Percentiles rank a stretch among this genome's conserved stretches.
Conservation (phyloP, 2,888 invertebrate genomes). For the Portevinia maculata region DNA sequence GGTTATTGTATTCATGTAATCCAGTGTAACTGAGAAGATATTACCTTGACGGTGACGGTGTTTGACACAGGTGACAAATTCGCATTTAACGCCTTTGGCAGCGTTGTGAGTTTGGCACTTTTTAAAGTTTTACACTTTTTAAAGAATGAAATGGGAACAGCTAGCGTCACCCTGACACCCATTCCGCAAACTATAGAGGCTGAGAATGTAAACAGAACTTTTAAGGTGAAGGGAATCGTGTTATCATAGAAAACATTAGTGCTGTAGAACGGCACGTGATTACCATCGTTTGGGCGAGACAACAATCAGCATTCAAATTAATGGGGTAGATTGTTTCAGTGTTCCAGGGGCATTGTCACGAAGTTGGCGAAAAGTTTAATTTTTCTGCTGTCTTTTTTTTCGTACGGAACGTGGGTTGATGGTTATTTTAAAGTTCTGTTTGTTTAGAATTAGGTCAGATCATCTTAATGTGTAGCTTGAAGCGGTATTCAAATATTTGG, state of each 20-base stretch:
- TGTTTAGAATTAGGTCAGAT: conserved; percentile 62
- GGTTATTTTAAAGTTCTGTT: conserved; percentile 41
- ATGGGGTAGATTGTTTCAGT: conserved; percentile 45
- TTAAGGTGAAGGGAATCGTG: conserved; percentile 9
- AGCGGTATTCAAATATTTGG: conserved; percentile 53
- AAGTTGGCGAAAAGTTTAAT: conserved; percentile 47
- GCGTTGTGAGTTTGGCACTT: conserved; percentile 18
- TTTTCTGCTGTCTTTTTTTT: conserved; percentile 4
- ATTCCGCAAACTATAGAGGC: not conserved
- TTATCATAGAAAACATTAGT: conserved; percentile 39
- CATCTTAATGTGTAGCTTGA: conserved; percentile 53
- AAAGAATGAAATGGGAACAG: conserved; percentile 5
- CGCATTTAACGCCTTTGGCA: conserved; percentile 47
- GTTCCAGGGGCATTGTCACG: conserved; percentile 30
- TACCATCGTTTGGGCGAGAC: conserved; percentile 61
- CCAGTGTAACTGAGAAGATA: conserved; percentile 47
- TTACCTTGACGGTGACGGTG: no score
- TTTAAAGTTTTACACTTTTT: not conserved
- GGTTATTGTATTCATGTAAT: conserved; percentile 40
- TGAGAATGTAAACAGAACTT: conserved; percentile 6
- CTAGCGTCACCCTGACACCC: conserved; percentile 40
- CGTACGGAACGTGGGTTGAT: not conserved
- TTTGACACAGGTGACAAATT: conserved; percentile 62
- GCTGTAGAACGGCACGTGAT: conserved; percentile 60
- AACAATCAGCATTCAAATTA: conserved; percentile 74